phyloP scores from a whole-genome alignment of 2,797 vertebrate genomes.

The Oophaga sylvatica region DNA sequence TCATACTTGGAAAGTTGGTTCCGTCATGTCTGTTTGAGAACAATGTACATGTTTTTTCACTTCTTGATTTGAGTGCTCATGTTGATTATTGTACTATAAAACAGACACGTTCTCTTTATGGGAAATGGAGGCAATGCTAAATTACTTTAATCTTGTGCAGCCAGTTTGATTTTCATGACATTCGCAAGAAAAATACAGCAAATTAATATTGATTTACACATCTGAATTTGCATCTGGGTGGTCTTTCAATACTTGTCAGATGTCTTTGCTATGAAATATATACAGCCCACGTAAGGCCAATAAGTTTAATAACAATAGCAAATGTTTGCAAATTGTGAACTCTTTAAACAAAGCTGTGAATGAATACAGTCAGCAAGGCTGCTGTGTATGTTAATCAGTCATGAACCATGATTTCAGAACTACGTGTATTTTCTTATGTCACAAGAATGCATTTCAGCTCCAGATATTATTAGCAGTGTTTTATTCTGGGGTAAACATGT shows the following conservation, averaged over 20 bases:
- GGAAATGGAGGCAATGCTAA: neutral
- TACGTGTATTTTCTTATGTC: slow-evolving; percentile 58
- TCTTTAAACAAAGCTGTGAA: slow-evolving; percentile 57
- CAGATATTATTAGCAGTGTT: slow-evolving; percentile 41
- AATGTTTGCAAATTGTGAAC: slow-evolving; percentile 39
- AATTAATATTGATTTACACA: slow-evolving; percentile 41
- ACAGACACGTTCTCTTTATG: slow-evolving; percentile 3
- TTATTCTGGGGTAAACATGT: slow-evolving; percentile 46
- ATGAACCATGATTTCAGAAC: slow-evolving; percentile 37
- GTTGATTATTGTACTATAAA: slow-evolving; percentile 16
- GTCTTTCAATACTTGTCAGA: slow-evolving; percentile 27
- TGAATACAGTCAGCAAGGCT: slow-evolving; percentile 32
- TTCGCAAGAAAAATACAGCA: slow-evolving; percentile 25
- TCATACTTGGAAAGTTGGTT: neutral
- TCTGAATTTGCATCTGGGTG: slow-evolving; percentile 34
- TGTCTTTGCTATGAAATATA: slow-evolving; percentile 42
- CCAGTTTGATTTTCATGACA: slow-evolving; percentile 13
- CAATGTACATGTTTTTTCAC: slow-evolving; percentile 9
- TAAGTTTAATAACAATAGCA: slow-evolving; percentile 42
- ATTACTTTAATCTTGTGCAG: neutral
- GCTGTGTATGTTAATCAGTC: slow-evolving; percentile 51
- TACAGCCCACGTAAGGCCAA: slow-evolving; percentile 32
- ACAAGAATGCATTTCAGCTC: slow-evolving; percentile 31
- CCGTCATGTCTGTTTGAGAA: neutral
- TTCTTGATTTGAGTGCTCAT: neutral